Conservation (phyloP, 2,113 vertebrate species). For the Anseranas semipalmata region DNA sequence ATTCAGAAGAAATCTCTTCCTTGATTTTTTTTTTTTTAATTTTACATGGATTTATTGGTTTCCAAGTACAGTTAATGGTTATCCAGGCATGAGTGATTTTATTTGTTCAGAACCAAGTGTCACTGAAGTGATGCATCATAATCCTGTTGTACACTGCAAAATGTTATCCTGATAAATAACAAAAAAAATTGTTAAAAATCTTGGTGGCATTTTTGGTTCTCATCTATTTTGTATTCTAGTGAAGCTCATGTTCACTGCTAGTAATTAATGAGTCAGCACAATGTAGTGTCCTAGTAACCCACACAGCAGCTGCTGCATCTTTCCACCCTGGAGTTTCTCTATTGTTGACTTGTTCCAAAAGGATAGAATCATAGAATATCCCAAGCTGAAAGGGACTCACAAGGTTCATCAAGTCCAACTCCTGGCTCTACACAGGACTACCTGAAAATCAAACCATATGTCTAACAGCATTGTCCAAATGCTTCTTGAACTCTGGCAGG, state of each 20-base stretch:
- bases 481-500: neutral
- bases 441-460: neutral
- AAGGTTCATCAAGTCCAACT: neutral
- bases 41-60: neutral
- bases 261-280: neutral
- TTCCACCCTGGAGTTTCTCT: neutral
- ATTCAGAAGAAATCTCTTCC: neutral
- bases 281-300: neutral
- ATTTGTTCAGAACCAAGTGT: neutral
- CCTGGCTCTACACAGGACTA: neutral
- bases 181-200: neutral
- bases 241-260: neutral
- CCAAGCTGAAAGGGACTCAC: neutral
- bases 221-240: neutral
- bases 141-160: neutral
- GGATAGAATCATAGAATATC: neutral
- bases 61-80: neutral
- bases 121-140: neutral
- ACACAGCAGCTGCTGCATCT: neutral
- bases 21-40: neutral
- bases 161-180: neutral
- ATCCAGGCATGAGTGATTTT: neutral
- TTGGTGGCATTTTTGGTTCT: neutral
- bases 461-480: neutral
- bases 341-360: neutral